A percentile compares a stretch with the other conserved stretches of the same genome.
phyloP scores from a whole-genome alignment of 2,888 invertebrate species.

The Agrochola lota region DNA sequence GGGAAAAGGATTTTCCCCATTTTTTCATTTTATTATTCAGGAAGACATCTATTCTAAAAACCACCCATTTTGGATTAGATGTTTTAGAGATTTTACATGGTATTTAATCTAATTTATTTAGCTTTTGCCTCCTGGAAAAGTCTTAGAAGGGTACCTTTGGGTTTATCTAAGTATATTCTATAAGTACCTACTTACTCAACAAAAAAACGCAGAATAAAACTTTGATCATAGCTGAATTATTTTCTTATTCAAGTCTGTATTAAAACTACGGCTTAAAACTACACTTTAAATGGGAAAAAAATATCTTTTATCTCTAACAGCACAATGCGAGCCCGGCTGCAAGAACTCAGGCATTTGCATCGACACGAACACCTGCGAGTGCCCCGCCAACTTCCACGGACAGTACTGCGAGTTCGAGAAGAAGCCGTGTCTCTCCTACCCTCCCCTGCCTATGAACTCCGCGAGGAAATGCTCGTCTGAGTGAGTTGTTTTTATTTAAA shows the following conservation, averaged over 20 bases:
- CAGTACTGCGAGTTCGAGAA: conserved; percentile 94
- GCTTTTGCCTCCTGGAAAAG: background rate
- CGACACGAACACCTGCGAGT: conserved; percentile 93
- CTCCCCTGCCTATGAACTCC: conserved; percentile 92
- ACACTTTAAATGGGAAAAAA: background rate
- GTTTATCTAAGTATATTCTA: background rate
- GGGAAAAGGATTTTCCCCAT: background rate
- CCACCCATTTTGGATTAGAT: background rate
- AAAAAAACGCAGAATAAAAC: background rate
- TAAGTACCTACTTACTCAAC: background rate
- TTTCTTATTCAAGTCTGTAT: background rate
- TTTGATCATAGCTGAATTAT: background rate
- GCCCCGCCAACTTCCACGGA: conserved; percentile 93
- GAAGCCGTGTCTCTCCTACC: conserved; percentile 92
- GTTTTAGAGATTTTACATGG: background rate
- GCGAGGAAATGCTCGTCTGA: conserved; percentile 91
- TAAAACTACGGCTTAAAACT: background rate
- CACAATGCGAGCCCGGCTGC: conserved; percentile 94
- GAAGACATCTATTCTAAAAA: background rate
- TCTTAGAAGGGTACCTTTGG: background rate
- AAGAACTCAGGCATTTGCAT: conserved; percentile 95
- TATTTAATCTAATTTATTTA: background rate
- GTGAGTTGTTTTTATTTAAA: conserved; percentile 81
- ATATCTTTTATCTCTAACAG: conserved; percentile 80
- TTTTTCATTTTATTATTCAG: background rate